Percentiles rank a stretch among this genome's conserved stretches.
Evolutionary conservation across 2,888 invertebrate species (phyloP).

Genomic region (Drosophila gaucha): DNA sequence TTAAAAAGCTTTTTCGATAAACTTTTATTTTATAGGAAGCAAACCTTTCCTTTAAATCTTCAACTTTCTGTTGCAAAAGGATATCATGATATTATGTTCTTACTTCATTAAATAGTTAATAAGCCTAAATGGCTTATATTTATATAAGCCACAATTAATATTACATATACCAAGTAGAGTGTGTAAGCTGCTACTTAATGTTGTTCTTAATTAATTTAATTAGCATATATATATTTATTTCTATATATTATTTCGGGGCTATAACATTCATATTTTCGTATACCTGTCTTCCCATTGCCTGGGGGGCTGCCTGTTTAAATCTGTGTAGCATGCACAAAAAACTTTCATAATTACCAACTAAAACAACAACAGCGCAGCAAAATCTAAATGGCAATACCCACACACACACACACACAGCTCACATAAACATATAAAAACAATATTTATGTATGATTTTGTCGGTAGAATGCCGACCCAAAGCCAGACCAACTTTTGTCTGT

Average conservation of each 20-base stretch:
- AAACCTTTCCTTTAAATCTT: neutral
- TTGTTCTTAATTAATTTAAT: neutral
- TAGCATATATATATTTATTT: neutral
- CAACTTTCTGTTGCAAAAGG: neutral
- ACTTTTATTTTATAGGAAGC: neutral
- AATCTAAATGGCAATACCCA: slow-evolving; percentile 48
- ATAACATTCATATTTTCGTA: slow-evolving; percentile 2
- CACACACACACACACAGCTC: slow-evolving; percentile 18
- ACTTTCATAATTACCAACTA: slow-evolving; percentile 61
- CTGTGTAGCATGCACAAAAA: slow-evolving; percentile 44
- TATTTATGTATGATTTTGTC: slow-evolving; percentile 69
- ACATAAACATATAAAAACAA: slow-evolving; percentile 50
- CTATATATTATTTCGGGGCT: neutral
- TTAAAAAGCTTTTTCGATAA: neutral
- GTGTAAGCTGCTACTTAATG: neutral
- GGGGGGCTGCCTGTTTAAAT: slow-evolving; percentile 35
- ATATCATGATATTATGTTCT: neutral
- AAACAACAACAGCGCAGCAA: slow-evolving; percentile 43
- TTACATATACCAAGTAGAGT: neutral
- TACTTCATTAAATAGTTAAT: neutral
- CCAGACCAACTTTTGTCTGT: slow-evolving; percentile 62
- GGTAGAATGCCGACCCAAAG: slow-evolving; percentile 37
- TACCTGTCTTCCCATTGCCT: slow-evolving; percentile 11
- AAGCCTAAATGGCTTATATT: neutral
- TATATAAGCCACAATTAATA: neutral